These are phyloP conservation scores for Pseudopodoces humilis DNA, from an alignment of 2,113 vertebrate genomes.

Conservation along the genomic window DNA sequence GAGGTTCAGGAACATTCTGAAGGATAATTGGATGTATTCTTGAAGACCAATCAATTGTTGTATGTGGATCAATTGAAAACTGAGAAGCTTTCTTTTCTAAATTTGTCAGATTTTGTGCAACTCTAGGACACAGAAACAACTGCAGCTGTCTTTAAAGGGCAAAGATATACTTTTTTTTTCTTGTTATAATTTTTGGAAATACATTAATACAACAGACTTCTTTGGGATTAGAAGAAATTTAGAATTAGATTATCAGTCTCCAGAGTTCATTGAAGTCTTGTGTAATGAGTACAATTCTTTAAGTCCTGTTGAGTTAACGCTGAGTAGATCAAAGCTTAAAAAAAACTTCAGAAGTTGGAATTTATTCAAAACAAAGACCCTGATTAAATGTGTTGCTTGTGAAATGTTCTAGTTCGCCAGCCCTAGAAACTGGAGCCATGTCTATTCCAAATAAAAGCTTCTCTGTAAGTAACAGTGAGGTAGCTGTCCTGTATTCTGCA, in stretches of 20 bases:
- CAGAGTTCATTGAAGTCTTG: constrained; percentile 6
- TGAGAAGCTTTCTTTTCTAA: not conserved
- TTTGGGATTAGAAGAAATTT: constrained; percentile 15
- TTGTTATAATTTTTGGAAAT: not conserved
- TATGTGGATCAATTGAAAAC: not conserved
- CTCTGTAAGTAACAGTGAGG: not conserved
- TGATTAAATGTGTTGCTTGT: constrained; percentile 25
- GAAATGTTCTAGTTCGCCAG: constrained; percentile 30
- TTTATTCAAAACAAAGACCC: constrained; percentile 46
- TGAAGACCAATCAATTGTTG: not conserved
- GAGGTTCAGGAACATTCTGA: not conserved
- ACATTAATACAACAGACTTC: not conserved
- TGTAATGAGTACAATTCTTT: constrained; percentile 26
- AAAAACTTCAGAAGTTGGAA: constrained; percentile 17
- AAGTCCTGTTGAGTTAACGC: constrained; percentile 15
- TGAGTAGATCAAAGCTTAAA: constrained; percentile 44
- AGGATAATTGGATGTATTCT: not conserved
- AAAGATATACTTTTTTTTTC: not conserved
- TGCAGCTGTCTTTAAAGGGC: not conserved
- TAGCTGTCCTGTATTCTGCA: not conserved
- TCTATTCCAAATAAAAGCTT: not conserved
- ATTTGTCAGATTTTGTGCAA: not conserved
- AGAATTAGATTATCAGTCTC: not conserved
- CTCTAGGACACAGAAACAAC: not conserved
- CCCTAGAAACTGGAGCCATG: not conserved